Evolutionary conservation across 2,113 vertebrate genomes (phyloP), one percentile per base, ranked within the genome.

Genomic region (Clarias batrachus): DNA sequence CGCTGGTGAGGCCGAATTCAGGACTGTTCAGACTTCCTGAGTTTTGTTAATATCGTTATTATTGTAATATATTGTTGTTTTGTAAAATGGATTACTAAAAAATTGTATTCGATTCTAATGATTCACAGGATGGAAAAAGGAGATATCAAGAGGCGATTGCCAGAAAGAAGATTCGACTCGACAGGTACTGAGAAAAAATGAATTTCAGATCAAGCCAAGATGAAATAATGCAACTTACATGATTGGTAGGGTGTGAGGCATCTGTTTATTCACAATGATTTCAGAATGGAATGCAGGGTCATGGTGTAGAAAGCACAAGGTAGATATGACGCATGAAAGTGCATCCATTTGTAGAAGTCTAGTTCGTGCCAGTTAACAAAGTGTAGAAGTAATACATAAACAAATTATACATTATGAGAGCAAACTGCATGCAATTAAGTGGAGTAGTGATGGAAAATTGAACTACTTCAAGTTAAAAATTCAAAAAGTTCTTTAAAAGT

Each of bases 141-240:
- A 93, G 98, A 21, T 97, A 96, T 92, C 95, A 95, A 85, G 98
- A 98, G 90, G 97, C 98, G 83, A 96, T 95, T 0, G 97, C 97
- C 81, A 95, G 97, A 86, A 97, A 96, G 92, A 99, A 99, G 91
- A 99, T 99, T 88, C 91, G 97, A 78, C 90, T 99, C 88, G 97
- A 99, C 94, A 96, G 98, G 98, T 95, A 86, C 85, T 48, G 71
- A 52, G 11, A 17, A 2, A 33, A 77, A 52, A 3, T 0, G n/a
- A 14, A 17, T 12, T 2, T 85, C 1, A 68, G 1, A 23, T 41
- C 2, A 25, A 33, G 48, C 23, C 23, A 33, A 14, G 27, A 70
- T 37, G 10, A 71, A 71, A 37, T 37, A 71, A 30, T n/a, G 63
- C 25, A 66, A 68, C n/a, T 68, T 68, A 6, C 30, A 27, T 30